Percentiles rank a stretch among this genome's conserved stretches.
phyloP scores from a whole-genome alignment of 2,888 invertebrate species.

The Cerastis leucographa region DNA sequence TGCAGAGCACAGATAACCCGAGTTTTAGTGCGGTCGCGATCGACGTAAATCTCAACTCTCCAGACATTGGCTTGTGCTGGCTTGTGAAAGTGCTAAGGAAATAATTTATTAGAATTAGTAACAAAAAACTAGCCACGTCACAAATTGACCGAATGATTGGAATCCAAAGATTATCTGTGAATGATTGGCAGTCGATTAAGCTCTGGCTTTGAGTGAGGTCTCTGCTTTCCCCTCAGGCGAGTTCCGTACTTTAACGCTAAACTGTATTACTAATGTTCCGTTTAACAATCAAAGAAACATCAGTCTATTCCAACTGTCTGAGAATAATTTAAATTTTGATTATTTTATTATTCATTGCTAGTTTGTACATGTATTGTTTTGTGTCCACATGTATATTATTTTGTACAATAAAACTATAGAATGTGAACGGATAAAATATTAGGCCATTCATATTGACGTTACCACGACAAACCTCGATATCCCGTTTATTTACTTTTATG shows the following conservation, averaged over 20 bases:
- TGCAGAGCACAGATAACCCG: constrained; percentile 37
- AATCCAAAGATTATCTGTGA: constrained; percentile 43
- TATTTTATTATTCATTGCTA: neutral
- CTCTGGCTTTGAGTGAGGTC: constrained; percentile 34
- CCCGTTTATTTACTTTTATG: constrained; percentile 11
- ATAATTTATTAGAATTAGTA: constrained; percentile 30
- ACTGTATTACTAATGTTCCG: constrained; percentile 15
- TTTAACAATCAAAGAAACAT: constrained; percentile 31
- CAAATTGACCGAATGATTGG: constrained; percentile 18
- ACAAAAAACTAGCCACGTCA: constrained; percentile 10
- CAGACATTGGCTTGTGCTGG: constrained; percentile 20
- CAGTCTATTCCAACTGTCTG: constrained; percentile 13
- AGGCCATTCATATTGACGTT: neutral
- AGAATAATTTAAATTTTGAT: neutral
- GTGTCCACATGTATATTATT: neutral
- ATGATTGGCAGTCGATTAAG: constrained; percentile 54
- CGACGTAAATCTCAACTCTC: constrained; percentile 27
- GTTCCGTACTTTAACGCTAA: constrained; percentile 16
- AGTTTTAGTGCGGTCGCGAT: constrained; percentile 26
- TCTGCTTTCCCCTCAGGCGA: constrained; percentile 4
- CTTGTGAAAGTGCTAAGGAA: constrained; percentile 7
- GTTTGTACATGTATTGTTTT: neutral
- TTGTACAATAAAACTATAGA: too few relatives aligned
- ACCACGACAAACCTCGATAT: constrained; percentile 21
- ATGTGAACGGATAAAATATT: constrained; percentile 9